Base-by-base conservation (phyloP, 2,888 invertebrate genomes). In the Oscheius sp. region DNA sequence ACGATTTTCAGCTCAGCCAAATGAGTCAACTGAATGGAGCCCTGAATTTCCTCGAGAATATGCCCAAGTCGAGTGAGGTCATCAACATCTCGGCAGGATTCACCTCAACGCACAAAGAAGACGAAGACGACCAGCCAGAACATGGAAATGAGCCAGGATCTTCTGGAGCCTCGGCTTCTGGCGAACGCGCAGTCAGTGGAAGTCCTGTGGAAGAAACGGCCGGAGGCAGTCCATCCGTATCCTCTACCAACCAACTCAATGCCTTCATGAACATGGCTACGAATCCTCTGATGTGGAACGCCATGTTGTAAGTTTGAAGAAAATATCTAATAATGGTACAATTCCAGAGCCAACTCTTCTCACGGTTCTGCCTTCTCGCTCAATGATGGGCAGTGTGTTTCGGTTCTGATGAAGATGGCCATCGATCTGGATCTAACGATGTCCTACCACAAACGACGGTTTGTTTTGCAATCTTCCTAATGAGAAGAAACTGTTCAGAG, bases 381-480 rank as follows among this genome's bases (percentile, higher is more conserved):
- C 37, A 79, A 74, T 60, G 84, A 84, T 58, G 80, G 80, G 9
- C 78, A 76, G 9, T 84, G 84, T 63, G 80, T 82, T 11, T 71
- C 81, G 5, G 70, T 79, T 33, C 73, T 84, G 2, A 84, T 84
- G 84, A 81, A 83, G 73, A 85, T 86, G 79, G 86, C 86, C 9
- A 58, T 84, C 21, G 86, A 86, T 51, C 74, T 86, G 59, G 83
- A 86, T 65, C 78, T 86, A 73, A 85, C 84, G 33, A 79, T 86
- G 78, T 75, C 76, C 1, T 83, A 81, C 70, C 86, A 86, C 62
- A 77, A 79, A 68, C 59, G 85, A 79, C 57, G 74, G 73, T 73
- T 51, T 13, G 71, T 71, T 59, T 29, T 42, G 42, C 2, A 60
- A 13, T 1, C 1, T 13, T 2, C 33, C 1, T 60, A 60, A 13